Base-by-base conservation (phyloP, 2,797 vertebrate genomes). In the Chloroceryle inda region DNA sequence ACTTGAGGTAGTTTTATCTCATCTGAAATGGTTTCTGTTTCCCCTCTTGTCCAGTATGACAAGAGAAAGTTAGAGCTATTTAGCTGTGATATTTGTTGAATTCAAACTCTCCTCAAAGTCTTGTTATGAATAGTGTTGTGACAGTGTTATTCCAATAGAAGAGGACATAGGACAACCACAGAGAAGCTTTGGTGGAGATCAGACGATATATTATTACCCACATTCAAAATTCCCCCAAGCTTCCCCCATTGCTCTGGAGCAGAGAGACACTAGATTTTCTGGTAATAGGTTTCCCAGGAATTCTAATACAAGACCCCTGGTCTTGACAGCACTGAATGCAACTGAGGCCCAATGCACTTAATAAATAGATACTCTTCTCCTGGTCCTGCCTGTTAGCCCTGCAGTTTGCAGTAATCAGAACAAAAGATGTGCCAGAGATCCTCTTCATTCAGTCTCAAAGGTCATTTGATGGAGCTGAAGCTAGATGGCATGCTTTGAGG, bases 71-170 rank as follows among this genome's bases (percentile, higher is more conserved):
- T 89, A 86, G 22, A 95, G 33, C 31, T 94, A 20, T 49, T 42
- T 55, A 84, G 40, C 52, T 53, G 52, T 50, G 52, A 89, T 56
- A 44, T 71, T 88, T 72, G 23, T 17, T 91, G 68, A 85, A 68
- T 63, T 81, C 62, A 86, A 67, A 73, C 53, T 69, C 83, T 72
- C 16, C 42, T 94, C 38, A 55, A 95, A 96, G n/a, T 33, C 35
- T 40, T 9, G 4, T 93, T 93, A 83, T 89, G 86, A 96, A 82
- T n/a, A 85, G 56, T 9, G 8, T 49, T 82, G 58, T 74, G 56
- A 88, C 64, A 76, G 40, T 55, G 29, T 72, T 90, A 56, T 47
- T 87, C 67, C 92, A 84, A 29, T 22, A 81, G 40, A 81, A 62
- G 59, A 66, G 21, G 42, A 62, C 56, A 40, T 1, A 44, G 12